These are phyloP conservation scores for Indri indri DNA, from an alignment of 2,113 vertebrate genomes.

Conservation along the genomic window DNA sequence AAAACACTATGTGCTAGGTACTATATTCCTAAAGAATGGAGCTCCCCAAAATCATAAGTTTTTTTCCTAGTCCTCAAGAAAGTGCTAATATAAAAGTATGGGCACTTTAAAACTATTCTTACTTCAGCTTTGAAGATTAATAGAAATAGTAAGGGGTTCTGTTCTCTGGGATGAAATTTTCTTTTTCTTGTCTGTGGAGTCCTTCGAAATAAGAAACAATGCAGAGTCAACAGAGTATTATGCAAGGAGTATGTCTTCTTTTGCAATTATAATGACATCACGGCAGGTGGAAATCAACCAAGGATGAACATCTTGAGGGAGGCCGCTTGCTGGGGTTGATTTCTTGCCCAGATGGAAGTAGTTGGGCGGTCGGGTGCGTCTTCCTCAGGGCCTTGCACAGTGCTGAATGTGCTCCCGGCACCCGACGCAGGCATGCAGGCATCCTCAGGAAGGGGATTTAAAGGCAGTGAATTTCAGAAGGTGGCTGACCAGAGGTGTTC, in stretches of 20 bases:
- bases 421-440: accelerated
- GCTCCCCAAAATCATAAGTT: neutral
- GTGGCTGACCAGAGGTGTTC: too few species aligned
- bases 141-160: neutral
- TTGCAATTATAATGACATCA: neutral
- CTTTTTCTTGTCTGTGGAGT: neutral
- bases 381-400: neutral
- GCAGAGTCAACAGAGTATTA: neutral
- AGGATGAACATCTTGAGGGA: neutral
- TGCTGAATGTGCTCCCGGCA: neutral
- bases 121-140: neutral
- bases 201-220: neutral
- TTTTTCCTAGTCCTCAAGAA: neutral
- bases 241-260: neutral
- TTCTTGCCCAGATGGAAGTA: neutral
- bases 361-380: neutral
- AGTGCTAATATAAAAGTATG: neutral
- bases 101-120: neutral
- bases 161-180: neutral
- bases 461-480: neutral
- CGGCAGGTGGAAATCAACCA: neutral
- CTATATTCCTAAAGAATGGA: neutral
- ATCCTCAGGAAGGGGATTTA: neutral
- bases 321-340: neutral
- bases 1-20: neutral